Conservation (phyloP, 2,113 vertebrate species). For the Galbula dea region DNA sequence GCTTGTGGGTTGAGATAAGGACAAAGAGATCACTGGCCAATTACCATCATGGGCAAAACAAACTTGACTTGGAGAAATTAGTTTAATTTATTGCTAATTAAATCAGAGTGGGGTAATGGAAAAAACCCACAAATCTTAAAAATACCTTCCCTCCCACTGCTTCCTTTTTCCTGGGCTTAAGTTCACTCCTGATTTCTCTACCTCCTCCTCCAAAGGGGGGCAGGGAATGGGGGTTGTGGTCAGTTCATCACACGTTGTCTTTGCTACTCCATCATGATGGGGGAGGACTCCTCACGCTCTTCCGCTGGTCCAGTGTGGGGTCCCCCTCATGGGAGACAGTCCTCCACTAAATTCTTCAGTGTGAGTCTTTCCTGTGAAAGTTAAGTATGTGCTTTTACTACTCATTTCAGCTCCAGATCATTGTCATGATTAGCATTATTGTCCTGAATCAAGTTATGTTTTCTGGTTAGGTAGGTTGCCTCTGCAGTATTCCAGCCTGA, state of each 20-base stretch:
- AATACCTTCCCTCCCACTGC: not conserved
- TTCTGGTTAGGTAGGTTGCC: not conserved
- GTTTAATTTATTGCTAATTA: not conserved
- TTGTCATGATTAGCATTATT: not conserved
- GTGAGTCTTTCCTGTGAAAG: no score
- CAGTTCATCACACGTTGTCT: not conserved
- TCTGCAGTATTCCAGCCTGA: not conserved
- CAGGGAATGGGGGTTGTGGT: not conserved
- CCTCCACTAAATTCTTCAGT: no score
- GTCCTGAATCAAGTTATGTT: not conserved
- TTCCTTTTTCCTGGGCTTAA: not conserved
- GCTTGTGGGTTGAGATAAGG: not conserved
- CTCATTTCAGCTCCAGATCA: not conserved
- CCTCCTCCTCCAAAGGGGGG: no score
- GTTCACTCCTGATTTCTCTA: not conserved
- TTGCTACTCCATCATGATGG: not conserved
- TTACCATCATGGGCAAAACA: not conserved
- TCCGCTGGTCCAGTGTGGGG: no score
- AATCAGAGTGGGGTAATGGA: not conserved
- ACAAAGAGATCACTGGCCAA: not conserved
- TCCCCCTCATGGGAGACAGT: no score
- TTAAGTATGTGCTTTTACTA: not conserved
- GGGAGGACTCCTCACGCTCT: not conserved
- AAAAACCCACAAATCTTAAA: not conserved
- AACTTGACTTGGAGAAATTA: not conserved